Percentiles rank a stretch among this genome's conserved stretches.
These are phyloP conservation scores for Dione juno DNA, from an alignment of 2,888 invertebrate genomes.

Conservation along the genomic window DNA sequence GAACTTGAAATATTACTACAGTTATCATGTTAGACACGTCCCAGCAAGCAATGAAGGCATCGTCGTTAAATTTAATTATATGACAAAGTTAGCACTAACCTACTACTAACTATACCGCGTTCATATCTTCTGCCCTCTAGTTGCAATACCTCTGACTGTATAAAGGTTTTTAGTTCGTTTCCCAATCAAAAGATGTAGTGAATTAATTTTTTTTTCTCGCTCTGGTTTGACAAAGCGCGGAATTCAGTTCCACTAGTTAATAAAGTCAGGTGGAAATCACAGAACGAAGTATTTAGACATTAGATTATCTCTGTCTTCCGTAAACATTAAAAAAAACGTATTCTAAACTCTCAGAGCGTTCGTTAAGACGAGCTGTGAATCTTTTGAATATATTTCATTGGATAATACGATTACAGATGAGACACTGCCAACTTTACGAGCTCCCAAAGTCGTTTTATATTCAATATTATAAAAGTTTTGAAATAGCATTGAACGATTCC, in stretches of 20 bases:
- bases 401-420: conserved; percentile 26
- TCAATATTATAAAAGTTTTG: conserved; percentile 43
- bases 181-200: too few relatives aligned
- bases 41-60: neutral
- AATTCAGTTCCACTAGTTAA: too few relatives aligned
- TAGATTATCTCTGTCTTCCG: too few relatives aligned
- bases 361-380: neutral
- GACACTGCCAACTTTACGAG: conserved; percentile 22
- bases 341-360: neutral
- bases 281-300: too few relatives aligned
- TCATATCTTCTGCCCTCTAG: too few relatives aligned
- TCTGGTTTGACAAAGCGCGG: too few relatives aligned
- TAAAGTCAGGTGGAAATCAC: too few relatives aligned
- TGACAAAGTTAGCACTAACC: neutral
- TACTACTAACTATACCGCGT: neutral
- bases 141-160: too few relatives aligned
- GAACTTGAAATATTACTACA: neutral
- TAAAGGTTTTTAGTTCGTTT: too few relatives aligned
- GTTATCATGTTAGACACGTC: neutral
- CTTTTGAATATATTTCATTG: conserved; percentile 1
- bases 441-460: conserved; percentile 26
- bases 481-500: conserved; percentile 24
- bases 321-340: too few relatives aligned
- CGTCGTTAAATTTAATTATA: neutral
- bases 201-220: too few relatives aligned